Evolutionary conservation across 2,888 invertebrate species (phyloP), one percentile per base, ranked within the genome.

Genomic region (Bimastos eiseni): DNA sequence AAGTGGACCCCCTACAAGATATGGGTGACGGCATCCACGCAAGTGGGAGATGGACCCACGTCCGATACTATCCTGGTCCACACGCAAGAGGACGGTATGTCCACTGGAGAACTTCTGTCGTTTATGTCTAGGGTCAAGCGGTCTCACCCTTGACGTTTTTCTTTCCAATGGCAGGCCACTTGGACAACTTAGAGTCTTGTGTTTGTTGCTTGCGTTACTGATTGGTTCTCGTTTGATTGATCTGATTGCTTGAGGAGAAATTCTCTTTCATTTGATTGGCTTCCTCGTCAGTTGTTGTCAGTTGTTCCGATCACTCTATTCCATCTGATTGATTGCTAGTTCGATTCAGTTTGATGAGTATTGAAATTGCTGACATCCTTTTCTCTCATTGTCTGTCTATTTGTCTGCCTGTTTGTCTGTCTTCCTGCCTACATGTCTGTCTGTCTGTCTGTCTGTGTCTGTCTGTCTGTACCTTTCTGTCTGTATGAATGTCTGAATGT

Each of bases 61-160:
- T 98, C 98, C 93, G 96, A 97, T 5, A 98, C 98, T n/a, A 98
- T 98, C n/a, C 98, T 98, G 95, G 98, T 99, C 93, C 98, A 98
- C 96, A 99, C 98, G 49, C 98, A 98, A 94, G 98, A 98, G 97
- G 99, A 96, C 94, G 95, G 95, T 95, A 89, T 38, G 92, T 91
- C 49, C 37, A 24, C 36, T 4, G 86, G 34, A 24, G 37, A 34
- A 36, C 34, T 70, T 90, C n/a, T n/a, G 8, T 70, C 30, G 1
- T 70, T 70, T n/a, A 19, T 44, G 11, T 30, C 30, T n/a, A n/a
- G n/a, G n/a, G 70, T 70, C 70, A n/a, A 70, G n/a, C 70, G n/a
- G 30, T n/a, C n/a, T 70, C 30, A 17, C 70, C 70, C 11, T 2
- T 70, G 70, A 70, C 30, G 30, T 70, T 70, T 70, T n/a, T 8